Percentiles rank a stretch among this genome's conserved stretches.
Evolutionary conservation across 2,797 vertebrate species (phyloP).

Genomic region (Galagoides demidoff): DNA sequence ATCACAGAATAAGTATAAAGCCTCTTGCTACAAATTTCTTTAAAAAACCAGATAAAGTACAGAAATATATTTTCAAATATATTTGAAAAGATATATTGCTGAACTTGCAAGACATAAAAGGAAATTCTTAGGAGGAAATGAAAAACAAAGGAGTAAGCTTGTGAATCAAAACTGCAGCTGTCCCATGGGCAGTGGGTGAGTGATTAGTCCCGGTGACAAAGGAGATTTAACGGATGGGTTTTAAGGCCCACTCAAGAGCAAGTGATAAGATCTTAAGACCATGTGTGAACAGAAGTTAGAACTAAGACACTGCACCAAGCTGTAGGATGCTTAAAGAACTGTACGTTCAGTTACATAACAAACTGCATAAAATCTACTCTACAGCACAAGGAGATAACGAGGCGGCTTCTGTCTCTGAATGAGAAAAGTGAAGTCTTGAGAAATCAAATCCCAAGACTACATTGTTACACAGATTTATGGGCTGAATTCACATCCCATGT

Average conservation of each 20-base stretch:
- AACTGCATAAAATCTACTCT: neutral
- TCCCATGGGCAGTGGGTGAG: neutral
- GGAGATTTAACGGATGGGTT: neutral
- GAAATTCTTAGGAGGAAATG: constrained; percentile 11
- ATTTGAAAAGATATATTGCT: constrained; percentile 43
- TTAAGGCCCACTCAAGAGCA: neutral
- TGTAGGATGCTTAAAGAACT: neutral
- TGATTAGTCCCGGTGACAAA: neutral
- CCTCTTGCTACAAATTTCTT: neutral
- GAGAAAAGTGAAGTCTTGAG: constrained; percentile 21
- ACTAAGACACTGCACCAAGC: neutral
- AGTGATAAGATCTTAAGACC: neutral
- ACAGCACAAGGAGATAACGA: neutral
- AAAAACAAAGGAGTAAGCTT: neutral
- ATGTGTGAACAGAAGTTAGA: neutral
- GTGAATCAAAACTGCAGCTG: neutral
- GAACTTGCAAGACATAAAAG: constrained; percentile 36
- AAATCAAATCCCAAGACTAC: neutral
- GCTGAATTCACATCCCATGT: neutral
- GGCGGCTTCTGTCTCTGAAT: neutral
- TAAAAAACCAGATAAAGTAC: constrained; percentile 36
- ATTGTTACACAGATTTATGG: neutral
- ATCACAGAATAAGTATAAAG: constrained; percentile 2
- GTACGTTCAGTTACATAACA: neutral
- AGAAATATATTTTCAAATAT: constrained; percentile 39